phyloP scores from a whole-genome alignment of 1,140 invertebrate genomes.

The Xylocopa sonorina region DNA sequence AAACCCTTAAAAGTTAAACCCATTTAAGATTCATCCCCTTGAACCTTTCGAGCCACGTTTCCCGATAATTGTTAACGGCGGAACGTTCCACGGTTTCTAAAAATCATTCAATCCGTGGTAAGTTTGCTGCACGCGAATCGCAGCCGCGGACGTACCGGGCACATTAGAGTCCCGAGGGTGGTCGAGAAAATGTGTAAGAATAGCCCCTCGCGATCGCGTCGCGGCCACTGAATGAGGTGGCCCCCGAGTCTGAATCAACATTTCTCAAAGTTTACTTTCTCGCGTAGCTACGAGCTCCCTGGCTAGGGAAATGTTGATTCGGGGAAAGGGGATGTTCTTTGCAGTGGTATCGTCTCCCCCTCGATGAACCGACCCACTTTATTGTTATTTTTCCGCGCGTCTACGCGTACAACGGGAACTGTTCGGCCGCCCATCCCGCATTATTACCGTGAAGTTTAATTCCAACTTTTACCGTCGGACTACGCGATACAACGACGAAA shows the following conservation, averaged over 20 bases:
- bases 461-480: constrained; percentile 16
- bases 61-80: background rate
- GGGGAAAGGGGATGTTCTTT: constrained; percentile 7
- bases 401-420: background rate
- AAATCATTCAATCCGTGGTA: background rate
- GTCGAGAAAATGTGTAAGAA: constrained; percentile 19
- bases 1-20: background rate
- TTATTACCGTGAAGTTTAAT: constrained; percentile 17
- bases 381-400: constrained; percentile 5
- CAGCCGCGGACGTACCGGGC: background rate
- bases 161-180: background rate
- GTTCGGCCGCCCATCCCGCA: background rate
- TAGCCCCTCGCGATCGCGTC: background rate
- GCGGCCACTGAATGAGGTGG: constrained; percentile 12
- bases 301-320: constrained; percentile 40
- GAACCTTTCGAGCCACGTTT: background rate
- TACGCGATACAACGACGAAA: too few relatives aligned
- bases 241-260: constrained; percentile 32
- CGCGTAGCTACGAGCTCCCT: background rate
- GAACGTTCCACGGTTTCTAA: background rate
- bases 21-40: background rate
- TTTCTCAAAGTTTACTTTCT: constrained; percentile 34
- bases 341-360: background rate
- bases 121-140: background rate
- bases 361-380: background rate